Conservation (phyloP, 2,113 vertebrate species). For the Callochromis pleurospilus region DNA sequence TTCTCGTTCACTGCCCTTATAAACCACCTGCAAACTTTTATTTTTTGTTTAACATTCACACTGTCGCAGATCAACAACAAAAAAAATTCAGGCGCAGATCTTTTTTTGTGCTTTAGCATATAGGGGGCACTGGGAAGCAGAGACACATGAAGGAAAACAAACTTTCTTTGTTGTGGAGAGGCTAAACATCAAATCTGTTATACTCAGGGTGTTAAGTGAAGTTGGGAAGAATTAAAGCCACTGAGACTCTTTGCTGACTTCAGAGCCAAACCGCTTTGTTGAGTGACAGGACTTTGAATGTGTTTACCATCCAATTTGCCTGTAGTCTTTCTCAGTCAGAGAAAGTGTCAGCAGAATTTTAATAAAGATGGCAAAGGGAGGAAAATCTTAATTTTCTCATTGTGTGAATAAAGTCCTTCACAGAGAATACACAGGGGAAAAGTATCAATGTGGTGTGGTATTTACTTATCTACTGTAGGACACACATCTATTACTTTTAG, state of each 20-base stretch:
- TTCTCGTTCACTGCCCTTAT: neutral
- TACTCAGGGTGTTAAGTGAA: neutral
- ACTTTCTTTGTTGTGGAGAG: neutral
- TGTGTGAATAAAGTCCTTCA: neutral
- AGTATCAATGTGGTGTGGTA: neutral
- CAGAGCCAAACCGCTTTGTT: neutral
- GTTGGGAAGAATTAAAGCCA: constrained; percentile 3
- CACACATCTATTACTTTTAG: neutral
- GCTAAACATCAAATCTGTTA: constrained; percentile 7
- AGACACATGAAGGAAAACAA: neutral
- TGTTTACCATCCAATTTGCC: constrained; percentile 19
- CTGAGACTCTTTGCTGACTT: neutral
- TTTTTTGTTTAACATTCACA: neutral
- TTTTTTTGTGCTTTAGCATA: neutral
- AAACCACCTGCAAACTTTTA: neutral
- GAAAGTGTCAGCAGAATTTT: neutral
- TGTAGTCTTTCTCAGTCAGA: neutral
- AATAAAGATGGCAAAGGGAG: neutral
- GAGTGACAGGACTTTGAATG: constrained; percentile 21
- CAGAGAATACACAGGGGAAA: neutral
- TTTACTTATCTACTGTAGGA: neutral
- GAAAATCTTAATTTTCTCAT: neutral
- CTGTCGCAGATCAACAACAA: neutral
- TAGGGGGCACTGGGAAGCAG: neutral
- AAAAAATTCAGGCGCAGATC: neutral